Evolutionary conservation across 1,140 invertebrate genomes (phyloP), one percentile per base, ranked within the genome.

Genomic region (Drosophila kohkoa): DNA sequence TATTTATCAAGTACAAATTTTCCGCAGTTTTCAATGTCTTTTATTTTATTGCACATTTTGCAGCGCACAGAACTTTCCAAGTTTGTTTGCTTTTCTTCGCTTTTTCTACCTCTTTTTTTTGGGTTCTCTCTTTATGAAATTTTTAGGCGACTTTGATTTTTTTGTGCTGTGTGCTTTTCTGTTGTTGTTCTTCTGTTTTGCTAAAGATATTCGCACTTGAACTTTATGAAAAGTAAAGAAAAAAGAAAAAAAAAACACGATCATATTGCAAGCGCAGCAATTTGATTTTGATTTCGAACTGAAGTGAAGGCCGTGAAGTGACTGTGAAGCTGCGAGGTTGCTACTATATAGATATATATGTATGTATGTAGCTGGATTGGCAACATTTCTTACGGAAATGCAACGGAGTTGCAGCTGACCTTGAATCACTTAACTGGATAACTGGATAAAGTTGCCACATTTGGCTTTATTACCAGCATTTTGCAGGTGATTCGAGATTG

Each of bases 301-400:
- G 38, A 28, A 81, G 58, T 69, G 82, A 86, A 87, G 82, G 82
- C 78, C 81, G 41, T 43, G n/a, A 43, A 13, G 41, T 10, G 35
- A 38, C 11, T 43, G 41, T 13, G n/a, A 16, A 25, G 46, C 11
- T 38, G 55, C 25, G 11, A 43, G 41, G 25, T 52, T 65, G 32
- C 11, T 32, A 38, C 10, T 8, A 3, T 10, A 10, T 38, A 25
- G 3, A 25, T 25, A 25, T 25, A 25, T 25, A 25, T 25, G 20
- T 25, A 4, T 25, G 20, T 48, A 30, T 60, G 51, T 38, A 59
- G 66, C 79, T 87, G 52, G 65, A 60, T 70, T 67, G 74, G 80
- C 83, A 68, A 78, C 83, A 80, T 80, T 86, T 87, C 73, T 82
- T 69, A 88, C 83, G 83, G 83, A 88, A 87, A 88, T 88, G 80